Evolutionary conservation across 2,113 vertebrate genomes (phyloP), one percentile per base, ranked within the genome.

Genomic region (Sylvia atricapilla): DNA sequence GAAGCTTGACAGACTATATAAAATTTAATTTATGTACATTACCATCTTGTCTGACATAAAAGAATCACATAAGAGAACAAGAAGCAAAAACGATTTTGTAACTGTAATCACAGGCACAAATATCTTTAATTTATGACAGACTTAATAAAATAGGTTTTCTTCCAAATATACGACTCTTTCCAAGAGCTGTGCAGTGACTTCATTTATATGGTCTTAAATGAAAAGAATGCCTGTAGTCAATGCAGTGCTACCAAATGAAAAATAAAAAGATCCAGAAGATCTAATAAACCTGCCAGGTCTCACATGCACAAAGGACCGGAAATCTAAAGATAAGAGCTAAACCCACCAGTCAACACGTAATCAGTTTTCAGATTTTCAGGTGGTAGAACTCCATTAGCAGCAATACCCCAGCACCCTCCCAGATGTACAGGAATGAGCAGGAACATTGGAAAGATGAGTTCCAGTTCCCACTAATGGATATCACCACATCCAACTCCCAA

Each of bases 1-100:
- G 59, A 86, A 79, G 31, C 64, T 85, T 92, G 55, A 58, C 88
- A 91, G 87, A 77, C 59, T 52, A 44, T 31, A 64, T 93, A 87
- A 63, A 79, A 91, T 77, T 41, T 91, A 63, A 76, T 94, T 93
- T 74, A 60, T 30, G 33, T 75, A 81, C 68, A 63, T 89, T 78
- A 77, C 67, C 52, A 68, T 92, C 79, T 94, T 90, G 68, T 91
- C 95, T 94, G 88, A 94, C 69, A 93, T 70, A 89, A 75, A 52
- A 84, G 12, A n/a, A 60, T 52, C 31, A 94, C 60, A 59, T 37
- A 72, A 77, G 60, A 90, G 86, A 91, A 37, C 24, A 81, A 68
- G 46, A 88, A 87, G n/a, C 6, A 37, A 77, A 79, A 41, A 15
- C 59, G 69, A 66, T 18, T 4, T 56, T 80, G 27, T 55, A 91